Evolutionary conservation across 1,140 invertebrate genomes (phyloP).

Genomic region (Trissolcus basalis): DNA sequence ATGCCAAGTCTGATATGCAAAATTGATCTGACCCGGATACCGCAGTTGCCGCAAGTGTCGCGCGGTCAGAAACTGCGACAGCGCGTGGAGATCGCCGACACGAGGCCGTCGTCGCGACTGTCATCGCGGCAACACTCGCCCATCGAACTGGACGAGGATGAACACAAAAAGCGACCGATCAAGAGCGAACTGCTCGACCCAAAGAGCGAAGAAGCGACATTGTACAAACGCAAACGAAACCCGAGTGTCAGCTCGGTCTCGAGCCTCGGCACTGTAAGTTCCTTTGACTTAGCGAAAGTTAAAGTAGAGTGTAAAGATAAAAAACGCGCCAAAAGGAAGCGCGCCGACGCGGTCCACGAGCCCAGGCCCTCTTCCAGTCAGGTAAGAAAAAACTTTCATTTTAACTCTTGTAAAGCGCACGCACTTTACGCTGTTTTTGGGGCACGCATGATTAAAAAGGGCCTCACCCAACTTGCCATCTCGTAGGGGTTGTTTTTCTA

Average conservation of each 20-base stretch:
- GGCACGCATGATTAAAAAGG: slow-evolving; percentile 13
- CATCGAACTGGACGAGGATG: slow-evolving; percentile 66
- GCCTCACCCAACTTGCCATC: not conserved
- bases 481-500: not conserved
- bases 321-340: slow-evolving; percentile 68
- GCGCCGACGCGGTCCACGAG: slow-evolving; percentile 59
- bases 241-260: slow-evolving; percentile 76
- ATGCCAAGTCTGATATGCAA: slow-evolving; percentile 70
- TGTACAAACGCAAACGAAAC: slow-evolving; percentile 72
- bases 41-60: slow-evolving; percentile 64
- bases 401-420: slow-evolving; percentile 2
- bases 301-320: slow-evolving; percentile 68
- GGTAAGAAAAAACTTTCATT: slow-evolving; percentile 54
- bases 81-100: slow-evolving; percentile 76
- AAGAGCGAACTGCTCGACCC: slow-evolving; percentile 15
- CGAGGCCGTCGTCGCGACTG: slow-evolving; percentile 75
- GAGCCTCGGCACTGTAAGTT: slow-evolving; percentile 68
- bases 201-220: slow-evolving; percentile 8
- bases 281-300: slow-evolving; percentile 65
- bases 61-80: slow-evolving; percentile 75
- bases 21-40: slow-evolving; percentile 70
- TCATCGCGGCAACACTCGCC: slow-evolving; percentile 56
- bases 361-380: slow-evolving; percentile 68
- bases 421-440: slow-evolving; percentile 18
- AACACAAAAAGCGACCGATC: slow-evolving; percentile 34